Percentiles rank a stretch among this genome's conserved stretches.
These are phyloP conservation scores for Myocastor coypus DNA, from an alignment of 2,113 vertebrate species.

Conservation along the genomic window DNA sequence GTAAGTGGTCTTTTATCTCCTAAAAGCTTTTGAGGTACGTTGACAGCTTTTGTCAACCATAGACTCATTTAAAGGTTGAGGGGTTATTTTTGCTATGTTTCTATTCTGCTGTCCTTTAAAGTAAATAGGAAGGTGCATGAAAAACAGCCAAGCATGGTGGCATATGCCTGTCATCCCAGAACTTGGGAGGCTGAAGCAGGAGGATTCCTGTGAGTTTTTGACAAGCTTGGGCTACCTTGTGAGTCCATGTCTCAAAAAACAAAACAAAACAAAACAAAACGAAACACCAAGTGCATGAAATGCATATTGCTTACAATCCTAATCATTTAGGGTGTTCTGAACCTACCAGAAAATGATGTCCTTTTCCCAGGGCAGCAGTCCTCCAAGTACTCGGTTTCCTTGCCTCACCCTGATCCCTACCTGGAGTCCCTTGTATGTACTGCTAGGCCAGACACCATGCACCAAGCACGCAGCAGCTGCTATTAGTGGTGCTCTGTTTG, in stretches of 20 bases:
- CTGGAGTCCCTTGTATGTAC: not conserved
- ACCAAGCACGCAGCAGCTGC: not conserved
- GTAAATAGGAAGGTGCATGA: not conserved
- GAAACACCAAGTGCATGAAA: not conserved
- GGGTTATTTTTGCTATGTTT: conserved; percentile 6
- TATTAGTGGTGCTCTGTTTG: not conserved
- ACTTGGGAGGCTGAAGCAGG: not conserved
- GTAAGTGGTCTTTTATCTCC: conserved; percentile 81
- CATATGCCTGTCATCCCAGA: not conserved
- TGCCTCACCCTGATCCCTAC: too few species aligned
- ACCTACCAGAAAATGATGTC: not conserved
- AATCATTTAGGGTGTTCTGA: conserved; percentile 4
- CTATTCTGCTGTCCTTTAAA: conserved; percentile 3
- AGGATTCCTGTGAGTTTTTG: not conserved
- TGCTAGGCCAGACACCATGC: not conserved
- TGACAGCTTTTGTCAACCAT: not conserved
- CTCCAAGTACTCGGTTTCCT: not conserved
- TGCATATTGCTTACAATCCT: not conserved
- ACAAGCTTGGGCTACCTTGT: not conserved
- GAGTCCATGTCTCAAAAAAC: not conserved
- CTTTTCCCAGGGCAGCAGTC: not conserved
- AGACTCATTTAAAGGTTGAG: not conserved
- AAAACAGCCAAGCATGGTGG: not conserved
- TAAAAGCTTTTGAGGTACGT: not conserved
- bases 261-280: not conserved